Evolutionary conservation across 1,140 invertebrate species (phyloP).

Genomic region (Andricus grossulariae): DNA sequence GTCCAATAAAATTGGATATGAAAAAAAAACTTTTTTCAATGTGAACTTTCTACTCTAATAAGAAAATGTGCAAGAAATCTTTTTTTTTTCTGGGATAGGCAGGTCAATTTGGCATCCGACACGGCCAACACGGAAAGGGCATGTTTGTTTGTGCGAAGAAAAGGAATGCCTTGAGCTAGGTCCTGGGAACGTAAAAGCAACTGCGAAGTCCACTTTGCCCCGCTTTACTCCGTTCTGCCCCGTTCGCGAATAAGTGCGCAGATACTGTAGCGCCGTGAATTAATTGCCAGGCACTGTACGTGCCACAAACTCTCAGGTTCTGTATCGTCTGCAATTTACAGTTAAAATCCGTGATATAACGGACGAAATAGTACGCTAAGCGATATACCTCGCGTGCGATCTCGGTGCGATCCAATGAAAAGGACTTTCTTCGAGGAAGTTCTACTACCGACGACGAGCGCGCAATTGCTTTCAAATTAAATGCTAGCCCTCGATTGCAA

Average conservation of each 20-base stretch:
- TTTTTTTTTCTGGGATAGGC: not conserved
- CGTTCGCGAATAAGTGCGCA: constrained; percentile 1
- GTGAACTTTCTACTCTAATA: not conserved
- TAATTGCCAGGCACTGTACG: constrained; percentile 18
- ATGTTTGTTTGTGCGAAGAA: not conserved
- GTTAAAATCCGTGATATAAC: constrained; percentile 27
- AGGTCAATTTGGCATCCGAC: not conserved
- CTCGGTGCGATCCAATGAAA: constrained; percentile 20
- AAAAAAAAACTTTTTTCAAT: constrained; percentile 19
- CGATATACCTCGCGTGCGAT: constrained; percentile 30
- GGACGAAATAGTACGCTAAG: constrained; percentile 16
- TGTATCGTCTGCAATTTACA: constrained; percentile 22
- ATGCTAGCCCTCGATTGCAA: not conserved
- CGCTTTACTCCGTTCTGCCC: not conserved
- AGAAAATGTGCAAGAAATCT: not conserved
- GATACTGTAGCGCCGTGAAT: not conserved
- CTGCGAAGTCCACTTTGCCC: constrained; percentile 15
- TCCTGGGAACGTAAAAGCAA: constrained; percentile 19
- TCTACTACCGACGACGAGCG: constrained; percentile 16
- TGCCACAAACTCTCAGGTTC: not conserved
- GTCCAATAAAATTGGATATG: not conserved
- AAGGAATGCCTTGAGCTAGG: not conserved
- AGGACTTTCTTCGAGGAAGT: constrained; percentile 31
- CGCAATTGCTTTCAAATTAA: constrained; percentile 26
- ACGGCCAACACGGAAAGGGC: not conserved